A percentile compares a stretch with the other conserved stretches of the same genome.
These are phyloP conservation scores for Smithornis capensis DNA, from an alignment of 2,113 vertebrate species.

Conservation along the genomic window DNA sequence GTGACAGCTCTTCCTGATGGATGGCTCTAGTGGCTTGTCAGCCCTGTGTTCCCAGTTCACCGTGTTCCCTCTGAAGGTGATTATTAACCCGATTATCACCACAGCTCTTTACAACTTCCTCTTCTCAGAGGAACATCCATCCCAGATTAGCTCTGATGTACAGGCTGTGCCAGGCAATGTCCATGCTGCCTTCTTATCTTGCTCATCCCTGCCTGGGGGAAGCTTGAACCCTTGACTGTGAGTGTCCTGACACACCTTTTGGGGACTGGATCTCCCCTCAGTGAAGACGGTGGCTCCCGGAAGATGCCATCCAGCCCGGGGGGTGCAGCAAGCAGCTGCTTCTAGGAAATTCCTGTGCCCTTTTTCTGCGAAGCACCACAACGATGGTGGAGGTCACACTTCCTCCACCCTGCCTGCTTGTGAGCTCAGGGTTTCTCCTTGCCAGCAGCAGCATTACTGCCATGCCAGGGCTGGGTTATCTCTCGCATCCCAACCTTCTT, in stretches of 20 bases:
- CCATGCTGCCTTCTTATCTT: accelerated
- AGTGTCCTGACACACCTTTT: not conserved
- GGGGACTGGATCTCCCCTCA: accelerated
- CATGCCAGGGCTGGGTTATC: too few species aligned
- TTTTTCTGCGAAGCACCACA: not conserved
- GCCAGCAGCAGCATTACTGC: not conserved
- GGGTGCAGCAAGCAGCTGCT: accelerated
- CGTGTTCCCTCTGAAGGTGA: not conserved
- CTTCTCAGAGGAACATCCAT: not conserved
- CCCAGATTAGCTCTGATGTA: not conserved
- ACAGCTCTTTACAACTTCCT: not conserved
- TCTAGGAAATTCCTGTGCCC: conserved; percentile 15
- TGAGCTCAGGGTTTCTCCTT: not conserved
- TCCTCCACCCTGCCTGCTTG: not conserved
- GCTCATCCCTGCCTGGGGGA: not conserved
- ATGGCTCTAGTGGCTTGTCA: accelerated
- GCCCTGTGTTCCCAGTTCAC: not conserved
- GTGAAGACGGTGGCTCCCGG: not conserved
- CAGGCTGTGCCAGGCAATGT: not conserved
- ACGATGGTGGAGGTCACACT: not conserved
- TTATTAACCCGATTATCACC: not conserved
- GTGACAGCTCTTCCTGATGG: not conserved
- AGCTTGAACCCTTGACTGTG: not conserved
- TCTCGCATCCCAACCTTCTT: accelerated
- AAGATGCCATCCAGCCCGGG: accelerated